Evolutionary conservation across 2,797 vertebrate genomes (phyloP), one percentile per base, ranked within the genome.

Genomic region (Ptychobarbus kaznakovi): DNA sequence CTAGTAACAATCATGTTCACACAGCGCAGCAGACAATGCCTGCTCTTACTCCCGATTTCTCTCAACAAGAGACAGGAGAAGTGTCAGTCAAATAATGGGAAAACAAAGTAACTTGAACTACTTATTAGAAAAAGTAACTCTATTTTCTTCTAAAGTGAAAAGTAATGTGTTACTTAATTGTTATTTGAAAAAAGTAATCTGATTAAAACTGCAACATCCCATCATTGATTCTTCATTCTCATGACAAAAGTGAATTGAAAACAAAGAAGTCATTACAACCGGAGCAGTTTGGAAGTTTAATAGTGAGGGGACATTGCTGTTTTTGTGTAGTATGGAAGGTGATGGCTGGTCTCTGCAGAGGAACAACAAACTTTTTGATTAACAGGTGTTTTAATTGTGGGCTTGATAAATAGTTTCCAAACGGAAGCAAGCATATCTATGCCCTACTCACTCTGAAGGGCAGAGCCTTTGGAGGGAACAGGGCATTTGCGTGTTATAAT

Each of bases 341-440:
- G 32, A 89, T 91, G 88, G 90, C 90, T 92, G 80, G 82, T 90
- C 80, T 56, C 87, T 86, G 91, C 90, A 92, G 73, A 89, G 70
- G 58, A 70, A 92, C 92, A 91, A 90, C 90, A 92, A 90, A 91
- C 92, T 93, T 93, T 95, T 95, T 95, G 94, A 94, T 95, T 93
- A 94, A 93, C 93, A 93, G 92, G 94, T 94, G 92, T 95, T 94
- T 95, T 95, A 95, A 95, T 95, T 94, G 88, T 91, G 49, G 49
- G 49, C 16, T 51, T 51, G 16, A 51, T 20, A 8, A 4, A 38
- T 12, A 1, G 12, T 6, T 40, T 70, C 16, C 38, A n/a, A 38
- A 22, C 68, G 10, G 38, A n/a, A 42, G 38, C 22, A 22, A 70
- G 20, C 9, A 22, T 22, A 16, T 9, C 10, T 40, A 40, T 68